Conservation (phyloP, 2,888 invertebrate species). For the Ormyrus pomaceus region DNA sequence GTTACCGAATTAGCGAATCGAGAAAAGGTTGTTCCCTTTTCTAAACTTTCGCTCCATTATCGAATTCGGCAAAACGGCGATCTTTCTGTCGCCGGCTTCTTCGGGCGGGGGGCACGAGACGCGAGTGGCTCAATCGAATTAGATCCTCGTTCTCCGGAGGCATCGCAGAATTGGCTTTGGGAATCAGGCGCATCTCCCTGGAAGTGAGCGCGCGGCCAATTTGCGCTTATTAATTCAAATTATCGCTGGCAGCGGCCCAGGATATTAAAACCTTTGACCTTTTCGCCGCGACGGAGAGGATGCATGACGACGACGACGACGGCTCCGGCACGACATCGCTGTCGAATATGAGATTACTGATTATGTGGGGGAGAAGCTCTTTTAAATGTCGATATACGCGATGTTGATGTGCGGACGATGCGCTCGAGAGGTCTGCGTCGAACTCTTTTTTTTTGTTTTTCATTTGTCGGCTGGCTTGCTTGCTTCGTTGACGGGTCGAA, state of each 20-base stretch:
- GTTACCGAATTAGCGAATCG: slow-evolving; percentile 22
- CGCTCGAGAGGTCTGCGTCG: too few species aligned
- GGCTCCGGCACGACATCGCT: not conserved
- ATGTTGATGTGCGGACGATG: too few species aligned
- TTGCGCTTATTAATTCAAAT: slow-evolving; percentile 74
- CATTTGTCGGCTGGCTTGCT: too few species aligned
- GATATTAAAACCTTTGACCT: slow-evolving; percentile 74
- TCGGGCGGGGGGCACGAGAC: not conserved
- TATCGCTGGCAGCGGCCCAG: slow-evolving; percentile 69
- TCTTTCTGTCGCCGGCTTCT: not conserved
- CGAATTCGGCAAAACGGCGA: slow-evolving; percentile 25
- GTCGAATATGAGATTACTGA: slow-evolving; percentile 10
- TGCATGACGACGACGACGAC: not conserved
- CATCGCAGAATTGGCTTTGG: slow-evolving; percentile 41
- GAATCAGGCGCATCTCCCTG: slow-evolving; percentile 49
- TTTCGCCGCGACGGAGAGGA: slow-evolving; percentile 47
- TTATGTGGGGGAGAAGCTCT: not conserved
- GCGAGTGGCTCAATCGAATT: slow-evolving; percentile 30
- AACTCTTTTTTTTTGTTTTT: too few species aligned
- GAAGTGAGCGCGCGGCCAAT: slow-evolving; percentile 65
- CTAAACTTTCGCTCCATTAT: slow-evolving; percentile 31
- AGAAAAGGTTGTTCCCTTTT: not conserved
- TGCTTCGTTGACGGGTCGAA: too few species aligned
- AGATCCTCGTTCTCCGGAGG: slow-evolving; percentile 19
- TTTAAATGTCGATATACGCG: too few species aligned